Evolutionary conservation across 2,888 invertebrate genomes (phyloP), one percentile per base, ranked within the genome.

Genomic region (Ormyrus nitidulus): DNA sequence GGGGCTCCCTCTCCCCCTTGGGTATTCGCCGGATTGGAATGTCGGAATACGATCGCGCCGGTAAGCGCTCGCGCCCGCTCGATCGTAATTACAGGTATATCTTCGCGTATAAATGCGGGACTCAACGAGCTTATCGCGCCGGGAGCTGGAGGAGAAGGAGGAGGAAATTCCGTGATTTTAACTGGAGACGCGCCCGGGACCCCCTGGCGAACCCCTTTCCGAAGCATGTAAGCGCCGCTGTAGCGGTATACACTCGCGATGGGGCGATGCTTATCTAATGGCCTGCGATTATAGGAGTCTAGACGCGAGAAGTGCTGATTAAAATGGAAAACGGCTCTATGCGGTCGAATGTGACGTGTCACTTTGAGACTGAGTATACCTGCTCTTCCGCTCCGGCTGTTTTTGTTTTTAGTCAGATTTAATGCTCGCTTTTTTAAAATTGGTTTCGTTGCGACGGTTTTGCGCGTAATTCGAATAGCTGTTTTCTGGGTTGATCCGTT

Each of bases 31-130:
- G 73, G 71, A 81, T 81, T 73, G 76, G 81, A 79, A 79, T 71
- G 76, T 69, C 58, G 79, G 77, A 73, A 77, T 72, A 70, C 73
- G 77, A 81, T 74, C 74, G 77, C 69, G 51, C 70, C 9, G 48
- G 51, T 54, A 64, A 58, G 19, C 62, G 56, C 10, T 9, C 51
- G 58, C 59, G 64, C 74, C 1, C 34, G 54, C 71, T 70, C 78
- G 54, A 81, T 75, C 72, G 81, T 81, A 81, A 81, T 81, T 81
- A 79, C 73, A 59, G 64, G 70, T 78, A 77, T 77, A 78, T 77
- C 65, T 70, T 76, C 59, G 51, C 76, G 68, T 69, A 81, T 81
- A 76, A 76, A 79, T 79, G 79, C 75, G 13, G 68, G 70, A 77
- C 56, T 73, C 65, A 34, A 62, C 66, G 74, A 61, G 79, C 76